Conservation (phyloP, 2,888 invertebrate genomes). For the Eristalis arbustorum region DNA sequence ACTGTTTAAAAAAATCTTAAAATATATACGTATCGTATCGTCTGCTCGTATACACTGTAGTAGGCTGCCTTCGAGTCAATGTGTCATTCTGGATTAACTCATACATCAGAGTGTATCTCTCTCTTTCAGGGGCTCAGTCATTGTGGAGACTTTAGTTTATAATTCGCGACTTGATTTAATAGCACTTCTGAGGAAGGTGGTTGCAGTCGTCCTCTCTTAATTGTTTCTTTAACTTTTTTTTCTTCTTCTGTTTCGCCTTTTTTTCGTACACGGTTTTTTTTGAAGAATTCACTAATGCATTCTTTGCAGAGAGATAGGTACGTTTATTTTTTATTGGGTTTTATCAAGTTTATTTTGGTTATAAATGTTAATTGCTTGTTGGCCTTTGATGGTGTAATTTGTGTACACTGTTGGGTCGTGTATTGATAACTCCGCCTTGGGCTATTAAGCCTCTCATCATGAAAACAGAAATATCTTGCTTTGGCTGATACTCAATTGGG, state of each 20-base stretch:
- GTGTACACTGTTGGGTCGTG: constrained; percentile 8
- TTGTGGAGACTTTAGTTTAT: constrained; percentile 21
- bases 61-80: background rate
- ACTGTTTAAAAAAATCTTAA: constrained; percentile 7
- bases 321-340: constrained; percentile 6
- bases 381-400: background rate
- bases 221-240: background rate
- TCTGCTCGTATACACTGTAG: background rate
- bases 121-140: background rate
- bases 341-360: constrained; percentile 9
- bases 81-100: constrained; percentile 38
- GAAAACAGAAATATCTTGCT: background rate
- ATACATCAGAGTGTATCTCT: constrained; percentile 23
- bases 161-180: constrained; percentile 25
- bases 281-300: constrained; percentile 19
- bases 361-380: constrained; percentile 21
- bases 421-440: constrained; percentile 25
- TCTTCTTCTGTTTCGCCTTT: background rate
- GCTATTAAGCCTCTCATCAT: background rate
- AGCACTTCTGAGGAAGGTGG: background rate
- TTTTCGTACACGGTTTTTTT: background rate
- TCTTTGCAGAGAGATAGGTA: background rate
- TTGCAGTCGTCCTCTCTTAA: background rate
- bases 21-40: background rate
- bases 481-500: background rate